Evolutionary conservation across 2,113 vertebrate genomes (phyloP).

Genomic region (Cnemophilus loriae): DNA sequence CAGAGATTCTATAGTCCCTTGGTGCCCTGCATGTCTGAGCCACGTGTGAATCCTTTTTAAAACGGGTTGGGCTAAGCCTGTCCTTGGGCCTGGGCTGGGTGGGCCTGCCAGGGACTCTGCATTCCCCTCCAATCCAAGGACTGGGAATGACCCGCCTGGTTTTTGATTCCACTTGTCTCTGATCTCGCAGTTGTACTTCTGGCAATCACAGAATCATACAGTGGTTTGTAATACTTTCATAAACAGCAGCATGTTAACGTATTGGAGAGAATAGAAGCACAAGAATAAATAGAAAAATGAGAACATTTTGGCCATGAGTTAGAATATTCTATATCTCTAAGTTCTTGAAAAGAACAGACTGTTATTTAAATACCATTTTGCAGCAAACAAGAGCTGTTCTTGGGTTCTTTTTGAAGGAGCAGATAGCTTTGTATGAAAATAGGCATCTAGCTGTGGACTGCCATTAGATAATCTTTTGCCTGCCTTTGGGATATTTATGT

Average conservation of each 20-base stretch:
- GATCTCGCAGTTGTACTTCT: neutral
- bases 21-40: rapidly evolving
- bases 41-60: neutral
- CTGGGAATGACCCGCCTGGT: neutral
- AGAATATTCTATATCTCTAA: neutral
- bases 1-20: neutral
- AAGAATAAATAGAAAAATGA: neutral
- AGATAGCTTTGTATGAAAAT: neutral
- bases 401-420: neutral
- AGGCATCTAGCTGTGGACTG: neutral
- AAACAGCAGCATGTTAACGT: neutral
- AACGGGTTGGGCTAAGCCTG: neutral
- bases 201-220: neutral
- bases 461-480: neutral
- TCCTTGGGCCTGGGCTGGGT: neutral
- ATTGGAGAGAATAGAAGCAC: neutral
- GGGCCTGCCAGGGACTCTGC: neutral
- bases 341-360: neutral
- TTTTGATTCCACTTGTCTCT: neutral
- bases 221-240: neutral
- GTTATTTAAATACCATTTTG: neutral
- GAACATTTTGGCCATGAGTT: neutral
- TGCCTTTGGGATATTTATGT: neutral
- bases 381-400: neutral
- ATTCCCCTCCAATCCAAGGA: neutral